A percentile compares a stretch with the other conserved stretches of the same genome.
These are phyloP conservation scores for Lepidocyrtinus sp. DNA, from an alignment of 2,888 invertebrate species.

Conservation along the genomic window DNA sequence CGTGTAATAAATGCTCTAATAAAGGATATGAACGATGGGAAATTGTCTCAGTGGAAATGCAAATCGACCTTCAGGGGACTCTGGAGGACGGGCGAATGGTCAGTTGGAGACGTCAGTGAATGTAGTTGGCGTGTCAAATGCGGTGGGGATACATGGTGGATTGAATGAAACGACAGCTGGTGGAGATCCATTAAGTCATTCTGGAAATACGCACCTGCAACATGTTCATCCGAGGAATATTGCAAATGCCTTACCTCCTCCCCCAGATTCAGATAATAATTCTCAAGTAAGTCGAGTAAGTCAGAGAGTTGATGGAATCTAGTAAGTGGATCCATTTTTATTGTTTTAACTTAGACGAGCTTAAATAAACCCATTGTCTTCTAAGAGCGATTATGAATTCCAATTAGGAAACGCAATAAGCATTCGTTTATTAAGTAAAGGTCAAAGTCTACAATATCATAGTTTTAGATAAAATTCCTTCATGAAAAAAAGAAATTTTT, in stretches of 20 bases:
- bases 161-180: slow-evolving; percentile 61
- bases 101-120: slow-evolving; percentile 60
- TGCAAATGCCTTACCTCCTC: slow-evolving; percentile 67
- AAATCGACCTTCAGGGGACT: slow-evolving; percentile 62
- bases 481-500: background rate
- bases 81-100: slow-evolving; percentile 57
- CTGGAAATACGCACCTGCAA: slow-evolving; percentile 61
- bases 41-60: slow-evolving; percentile 66
- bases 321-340: too few relatives aligned
- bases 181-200: slow-evolving; percentile 56
- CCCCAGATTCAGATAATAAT: slow-evolving; percentile 68
- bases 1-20: background rate
- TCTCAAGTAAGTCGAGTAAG: slow-evolving; percentile 65
- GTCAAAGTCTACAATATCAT: too few relatives aligned
- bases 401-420: too few relatives aligned
- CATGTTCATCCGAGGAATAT: slow-evolving; percentile 66
- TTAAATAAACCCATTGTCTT: background rate
- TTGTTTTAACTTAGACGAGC: too few relatives aligned
- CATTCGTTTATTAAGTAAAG: too few relatives aligned
- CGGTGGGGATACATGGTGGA: slow-evolving; percentile 57
- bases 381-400: too few relatives aligned
- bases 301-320: too few relatives aligned
- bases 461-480: too few relatives aligned
- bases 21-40: slow-evolving; percentile 63
- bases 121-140: slow-evolving; percentile 58